A percentile compares a stretch with the other conserved stretches of the same genome.
Evolutionary conservation across 2,113 vertebrate species (phyloP).

Genomic region (Vombatus ursinus): DNA sequence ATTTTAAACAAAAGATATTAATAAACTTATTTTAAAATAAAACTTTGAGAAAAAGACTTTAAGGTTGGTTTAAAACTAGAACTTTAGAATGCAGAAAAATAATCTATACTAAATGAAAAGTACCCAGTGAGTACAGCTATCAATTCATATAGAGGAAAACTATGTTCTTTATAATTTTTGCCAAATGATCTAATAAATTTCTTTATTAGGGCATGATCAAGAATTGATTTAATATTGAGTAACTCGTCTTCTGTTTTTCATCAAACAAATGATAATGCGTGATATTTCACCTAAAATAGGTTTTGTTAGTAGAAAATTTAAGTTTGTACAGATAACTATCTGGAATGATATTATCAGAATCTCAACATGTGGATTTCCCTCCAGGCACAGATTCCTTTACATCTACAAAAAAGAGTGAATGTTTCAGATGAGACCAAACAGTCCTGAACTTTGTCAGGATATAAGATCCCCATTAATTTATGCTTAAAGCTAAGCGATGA

Average conservation of each 20-base stretch:
- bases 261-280: slow-evolving; percentile 13
- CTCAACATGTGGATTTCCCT: slow-evolving; percentile 18
- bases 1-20: neutral
- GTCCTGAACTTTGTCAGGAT: slow-evolving; percentile 12
- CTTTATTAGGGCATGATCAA: slow-evolving; percentile 33
- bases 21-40: neutral
- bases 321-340: slow-evolving; percentile 37
- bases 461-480: neutral
- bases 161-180: slow-evolving; percentile 69
- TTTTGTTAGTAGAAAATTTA: slow-evolving; percentile 39
- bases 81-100: slow-evolving; percentile 48
- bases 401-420: slow-evolving; percentile 30
- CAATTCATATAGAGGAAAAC: slow-evolving; percentile 52
- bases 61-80: slow-evolving; percentile 50
- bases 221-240: slow-evolving; percentile 40
- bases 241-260: slow-evolving; percentile 41
- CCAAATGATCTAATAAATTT: slow-evolving; percentile 68
- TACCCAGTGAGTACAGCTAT: slow-evolving; percentile 23
- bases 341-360: neutral
- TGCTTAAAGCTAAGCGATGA: neutral
- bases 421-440: slow-evolving; percentile 31
- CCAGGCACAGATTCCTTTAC: neutral
- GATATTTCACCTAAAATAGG: slow-evolving; percentile 14
- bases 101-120: slow-evolving; percentile 42
- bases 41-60: slow-evolving; percentile 9